Base-by-base conservation (phyloP, 2,888 invertebrate species). In the Entomobrya multifasciata region DNA sequence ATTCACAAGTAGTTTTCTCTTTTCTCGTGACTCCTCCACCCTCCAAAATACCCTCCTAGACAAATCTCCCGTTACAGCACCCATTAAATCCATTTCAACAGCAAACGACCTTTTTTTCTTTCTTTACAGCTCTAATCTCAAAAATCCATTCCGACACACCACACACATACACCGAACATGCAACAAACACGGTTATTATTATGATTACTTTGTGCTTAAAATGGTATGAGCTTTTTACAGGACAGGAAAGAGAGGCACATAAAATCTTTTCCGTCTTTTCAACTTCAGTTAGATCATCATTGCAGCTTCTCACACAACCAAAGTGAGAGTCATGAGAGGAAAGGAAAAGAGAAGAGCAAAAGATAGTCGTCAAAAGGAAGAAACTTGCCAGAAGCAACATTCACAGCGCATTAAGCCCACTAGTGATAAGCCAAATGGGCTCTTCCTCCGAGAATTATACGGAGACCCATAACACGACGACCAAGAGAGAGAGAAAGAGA, bases 321-420 rank as follows among this genome's bases (percentile, higher is more conserved):
- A 11, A 25, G 47, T 44, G 15, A 20, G 10, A n/a, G 17, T 65
- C 22, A 30, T 27, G 10, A 8, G 36, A 36, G 8, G 36, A 36
- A 8, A 36, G 36, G 10, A 6, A 30, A 10, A 10, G 36, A 10
- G 6, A 8, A 74, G 27, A 57, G 77, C 8, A 49, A 57, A 57
- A 57, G 77, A 57, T 17, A 77, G 57, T 30, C 77, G 44, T 22
- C 15, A 77, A 41, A 52, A 77, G n/a, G 70, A 70, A 70, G 57
- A 62, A 41, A 44, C 20, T 77, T 84, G 83, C 83, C 83, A 84
- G 83, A 84, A 84, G 83, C 83, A 65, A 84, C 76, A 84, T 84
- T 84, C 83, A 84, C 83, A 84, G 83, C 67, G 83, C 83, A 84
- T 84, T 84, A 84, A 77, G 67, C 83, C 55, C 83, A 76, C 77